A percentile compares a stretch with the other conserved stretches of the same genome.
These are phyloP conservation scores for Aselliscus stoliczkanus DNA, from an alignment of 2,797 vertebrate species.

Conservation along the genomic window DNA sequence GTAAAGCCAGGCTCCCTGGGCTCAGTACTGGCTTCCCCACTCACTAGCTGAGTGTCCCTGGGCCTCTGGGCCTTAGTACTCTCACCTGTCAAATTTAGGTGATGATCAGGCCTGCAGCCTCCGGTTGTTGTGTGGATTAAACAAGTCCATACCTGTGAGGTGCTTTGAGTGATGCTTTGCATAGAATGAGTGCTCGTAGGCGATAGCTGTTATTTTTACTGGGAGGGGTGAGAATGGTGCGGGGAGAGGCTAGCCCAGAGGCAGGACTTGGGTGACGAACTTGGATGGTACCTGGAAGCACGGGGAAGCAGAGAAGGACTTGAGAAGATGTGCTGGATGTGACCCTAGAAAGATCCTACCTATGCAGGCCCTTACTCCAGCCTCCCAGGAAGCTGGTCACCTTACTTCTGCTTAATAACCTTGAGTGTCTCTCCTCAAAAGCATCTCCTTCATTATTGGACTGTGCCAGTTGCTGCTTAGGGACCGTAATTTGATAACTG, in stretches of 20 bases:
- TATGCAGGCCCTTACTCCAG: neutral
- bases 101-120: neutral
- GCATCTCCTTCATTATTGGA: neutral
- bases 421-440: neutral
- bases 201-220: neutral
- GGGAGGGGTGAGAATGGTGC: too few species aligned
- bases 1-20: neutral
- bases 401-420: neutral
- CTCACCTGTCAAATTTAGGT: neutral
- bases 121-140: neutral
- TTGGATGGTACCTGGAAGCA: too few species aligned
- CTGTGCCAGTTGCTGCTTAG: neutral
- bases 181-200: rapidly evolving
- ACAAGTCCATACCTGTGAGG: neutral
- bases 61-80: neutral
- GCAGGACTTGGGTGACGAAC: neutral
- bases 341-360: neutral
- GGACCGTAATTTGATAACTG: neutral
- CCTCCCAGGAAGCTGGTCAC: neutral
- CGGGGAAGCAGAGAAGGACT: neutral
- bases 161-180: neutral
- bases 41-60: neutral
- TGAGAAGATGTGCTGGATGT: neutral
- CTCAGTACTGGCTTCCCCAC: neutral
- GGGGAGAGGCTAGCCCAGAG: neutral